Conservation (phyloP, 2,113 vertebrate species). For the Ariopsis seemanni region DNA sequence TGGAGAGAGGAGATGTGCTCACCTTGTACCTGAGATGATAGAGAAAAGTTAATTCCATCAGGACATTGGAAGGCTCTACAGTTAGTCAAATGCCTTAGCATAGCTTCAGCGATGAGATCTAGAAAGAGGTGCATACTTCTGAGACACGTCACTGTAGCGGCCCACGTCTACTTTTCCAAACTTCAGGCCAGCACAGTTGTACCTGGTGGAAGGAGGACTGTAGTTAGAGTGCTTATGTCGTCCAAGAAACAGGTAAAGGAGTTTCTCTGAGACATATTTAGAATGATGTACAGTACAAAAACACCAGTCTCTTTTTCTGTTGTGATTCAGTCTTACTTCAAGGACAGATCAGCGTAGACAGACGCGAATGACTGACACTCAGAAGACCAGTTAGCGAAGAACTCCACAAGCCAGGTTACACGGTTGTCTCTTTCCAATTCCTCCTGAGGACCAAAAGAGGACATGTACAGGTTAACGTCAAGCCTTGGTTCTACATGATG, state of each 20-base stretch:
- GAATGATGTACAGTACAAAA: not conserved
- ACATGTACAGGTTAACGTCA: not conserved
- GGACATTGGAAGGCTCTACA: not conserved
- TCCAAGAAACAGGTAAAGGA: not conserved
- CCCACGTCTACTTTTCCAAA: slow-evolving; percentile 95
- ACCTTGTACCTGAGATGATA: slow-evolving; percentile 83
- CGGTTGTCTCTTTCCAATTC: slow-evolving; percentile 86
- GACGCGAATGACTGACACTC: slow-evolving; percentile 96
- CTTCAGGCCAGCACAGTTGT: slow-evolving; percentile 87
- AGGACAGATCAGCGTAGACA: slow-evolving; percentile 89
- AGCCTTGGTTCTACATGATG: too few relatives aligned
- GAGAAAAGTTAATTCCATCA: not conserved
- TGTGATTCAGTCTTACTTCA: slow-evolving; percentile 79
- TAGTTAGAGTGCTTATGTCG: not conserved
- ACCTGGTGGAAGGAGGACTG: slow-evolving; percentile 67
- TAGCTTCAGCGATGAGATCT: not conserved
- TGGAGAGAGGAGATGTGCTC: slow-evolving; percentile 88
- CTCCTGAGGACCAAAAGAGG: slow-evolving; percentile 71
- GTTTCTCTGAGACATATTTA: not conserved
- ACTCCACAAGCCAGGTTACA: slow-evolving; percentile 91
- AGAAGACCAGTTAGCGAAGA: slow-evolving; percentile 94
- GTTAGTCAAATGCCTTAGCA: too few relatives aligned
- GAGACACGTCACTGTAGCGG: slow-evolving; percentile 87
- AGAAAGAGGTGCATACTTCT: slow-evolving; percentile 71
- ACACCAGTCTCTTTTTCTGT: not conserved